Evolutionary conservation across 1,140 invertebrate species (phyloP).

Genomic region (Saccostrea echinata): DNA sequence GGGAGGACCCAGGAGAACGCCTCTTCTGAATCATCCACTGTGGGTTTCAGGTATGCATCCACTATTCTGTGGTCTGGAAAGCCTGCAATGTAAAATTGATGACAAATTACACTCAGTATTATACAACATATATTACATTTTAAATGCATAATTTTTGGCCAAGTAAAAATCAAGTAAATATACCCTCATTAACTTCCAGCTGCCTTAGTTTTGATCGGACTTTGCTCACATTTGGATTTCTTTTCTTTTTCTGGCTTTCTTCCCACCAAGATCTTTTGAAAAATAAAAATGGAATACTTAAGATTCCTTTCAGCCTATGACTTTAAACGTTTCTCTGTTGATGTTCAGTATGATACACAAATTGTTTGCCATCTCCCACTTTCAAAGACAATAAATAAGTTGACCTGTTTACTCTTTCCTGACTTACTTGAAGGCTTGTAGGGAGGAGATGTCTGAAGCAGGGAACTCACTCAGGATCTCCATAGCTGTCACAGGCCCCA

Average conservation of each 20-base stretch:
- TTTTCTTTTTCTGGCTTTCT: conserved; percentile 61
- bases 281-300: not conserved
- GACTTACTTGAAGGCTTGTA: conserved; percentile 77
- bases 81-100: conserved; percentile 78
- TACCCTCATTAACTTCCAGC: conserved; percentile 82
- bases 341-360: no score
- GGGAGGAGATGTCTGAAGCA: conserved; percentile 80
- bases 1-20: conserved; percentile 93
- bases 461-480: conserved; percentile 93
- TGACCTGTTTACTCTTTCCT: not conserved
- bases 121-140: not conserved
- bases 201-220: conserved; percentile 86
- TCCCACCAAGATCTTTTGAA: conserved; percentile 86
- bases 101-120: not conserved
- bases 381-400: no score
- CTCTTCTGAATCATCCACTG: conserved; percentile 92
- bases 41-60: conserved; percentile 94
- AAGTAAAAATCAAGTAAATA: not conserved
- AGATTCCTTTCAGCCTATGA: no score
- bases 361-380: no score
- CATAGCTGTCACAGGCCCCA: conserved; percentile 96
- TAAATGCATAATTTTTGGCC: not conserved
- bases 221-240: conserved; percentile 64
- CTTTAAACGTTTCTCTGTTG: no score
- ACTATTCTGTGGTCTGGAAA: conserved; percentile 89